These are phyloP conservation scores for Pollimyrus isidori DNA, from an alignment of 2,113 vertebrate genomes.

Conservation along the genomic window DNA sequence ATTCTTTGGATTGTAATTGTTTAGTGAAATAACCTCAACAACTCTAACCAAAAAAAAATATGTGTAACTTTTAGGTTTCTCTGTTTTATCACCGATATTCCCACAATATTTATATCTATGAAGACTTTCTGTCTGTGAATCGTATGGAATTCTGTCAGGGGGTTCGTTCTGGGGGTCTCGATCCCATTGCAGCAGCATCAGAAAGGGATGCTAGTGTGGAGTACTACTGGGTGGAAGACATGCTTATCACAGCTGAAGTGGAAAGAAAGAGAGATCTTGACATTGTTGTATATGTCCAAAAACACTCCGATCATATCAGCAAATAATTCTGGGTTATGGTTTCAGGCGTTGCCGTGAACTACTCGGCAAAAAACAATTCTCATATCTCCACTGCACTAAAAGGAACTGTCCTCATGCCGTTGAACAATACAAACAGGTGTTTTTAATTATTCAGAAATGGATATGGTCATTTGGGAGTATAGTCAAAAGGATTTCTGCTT, in stretches of 20 bases:
- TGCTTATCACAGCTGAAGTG: not conserved
- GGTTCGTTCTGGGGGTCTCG: conserved; percentile 10
- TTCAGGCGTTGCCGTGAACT: not conserved
- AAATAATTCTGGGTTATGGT: not conserved
- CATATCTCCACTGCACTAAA: not conserved
- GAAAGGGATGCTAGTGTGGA: conserved; percentile 14
- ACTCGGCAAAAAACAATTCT: not conserved
- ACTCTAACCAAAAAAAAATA: conserved; percentile 58
- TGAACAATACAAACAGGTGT: not conserved
- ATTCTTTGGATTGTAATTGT: conserved; percentile 31
- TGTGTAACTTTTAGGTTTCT: conserved; percentile 25
- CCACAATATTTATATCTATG: conserved; percentile 10
- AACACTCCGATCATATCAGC: not conserved
- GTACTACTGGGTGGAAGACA: not conserved
- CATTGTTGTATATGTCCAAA: not conserved
- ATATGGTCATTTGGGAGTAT: conserved; percentile 6
- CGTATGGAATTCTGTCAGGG: conserved; percentile 9
- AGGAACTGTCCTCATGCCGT: not conserved
- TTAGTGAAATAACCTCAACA: conserved; percentile 45
- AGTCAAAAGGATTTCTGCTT: not conserved
- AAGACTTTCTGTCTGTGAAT: conserved; percentile 5
- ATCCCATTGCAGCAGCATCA: not conserved
- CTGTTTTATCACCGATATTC: conserved; percentile 2
- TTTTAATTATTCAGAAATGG: conserved; percentile 1
- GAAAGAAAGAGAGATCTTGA: not conserved